Percentiles rank a stretch among this genome's conserved stretches.
Evolutionary conservation across 1,140 invertebrate genomes (phyloP).

Genomic region (Anadara kagoshimensis): DNA sequence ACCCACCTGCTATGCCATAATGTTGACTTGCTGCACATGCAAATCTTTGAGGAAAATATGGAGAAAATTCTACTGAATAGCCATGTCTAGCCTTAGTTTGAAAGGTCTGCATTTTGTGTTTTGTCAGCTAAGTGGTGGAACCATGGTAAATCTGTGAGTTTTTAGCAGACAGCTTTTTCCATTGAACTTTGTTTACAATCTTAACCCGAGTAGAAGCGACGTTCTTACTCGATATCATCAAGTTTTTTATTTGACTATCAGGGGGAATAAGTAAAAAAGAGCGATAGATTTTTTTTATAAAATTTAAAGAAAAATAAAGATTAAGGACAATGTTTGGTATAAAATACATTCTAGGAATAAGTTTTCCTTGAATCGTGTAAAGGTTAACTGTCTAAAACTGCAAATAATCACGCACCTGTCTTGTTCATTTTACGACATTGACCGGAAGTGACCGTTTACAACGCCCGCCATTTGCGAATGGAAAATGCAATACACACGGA

Average conservation of each 20-base stretch:
- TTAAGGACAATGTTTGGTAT: too few species aligned
- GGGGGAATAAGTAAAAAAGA: not conserved
- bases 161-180: conserved; percentile 1
- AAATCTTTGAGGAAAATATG: conserved; percentile 80
- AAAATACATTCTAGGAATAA: too few species aligned
- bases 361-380: too few species aligned
- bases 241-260: not conserved
- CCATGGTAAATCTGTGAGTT: not conserved
- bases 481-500: not conserved
- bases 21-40: conserved; percentile 83
- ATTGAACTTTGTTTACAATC: conserved; percentile 34
- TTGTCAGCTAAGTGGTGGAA: not conserved
- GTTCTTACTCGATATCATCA: not conserved
- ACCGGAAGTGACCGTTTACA: not conserved
- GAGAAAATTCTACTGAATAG: conserved; percentile 85
- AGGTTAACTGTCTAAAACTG: too few species aligned
- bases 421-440: not conserved
- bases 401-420: too few species aligned
- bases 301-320: too few species aligned
- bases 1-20: conserved; percentile 81
- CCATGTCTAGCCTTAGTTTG: conserved; percentile 84
- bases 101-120: conserved; percentile 71
- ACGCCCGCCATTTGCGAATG: conserved; percentile 42
- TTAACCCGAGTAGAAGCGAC: not conserved
- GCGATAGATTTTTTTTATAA: too few species aligned